Conservation (phyloP, 2,113 vertebrate species). For the Saimiri boliviensis region DNA sequence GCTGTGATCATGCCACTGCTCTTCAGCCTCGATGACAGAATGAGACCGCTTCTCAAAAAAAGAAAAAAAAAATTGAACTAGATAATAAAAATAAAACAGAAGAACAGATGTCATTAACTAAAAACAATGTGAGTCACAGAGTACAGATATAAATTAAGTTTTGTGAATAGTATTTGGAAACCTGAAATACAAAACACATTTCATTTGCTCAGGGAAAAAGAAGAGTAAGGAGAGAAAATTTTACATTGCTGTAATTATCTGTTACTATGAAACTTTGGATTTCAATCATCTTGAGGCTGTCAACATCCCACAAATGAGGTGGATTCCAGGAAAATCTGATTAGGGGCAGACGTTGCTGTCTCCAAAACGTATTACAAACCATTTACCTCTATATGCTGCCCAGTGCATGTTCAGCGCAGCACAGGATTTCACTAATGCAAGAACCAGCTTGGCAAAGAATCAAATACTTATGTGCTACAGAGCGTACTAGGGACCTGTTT, state of each 20-base stretch:
- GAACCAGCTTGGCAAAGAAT: neutral
- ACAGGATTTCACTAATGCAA: neutral
- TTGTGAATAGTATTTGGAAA: neutral
- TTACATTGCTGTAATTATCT: neutral
- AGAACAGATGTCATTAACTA: neutral
- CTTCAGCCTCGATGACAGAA: neutral
- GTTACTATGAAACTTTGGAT: neutral
- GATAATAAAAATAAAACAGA: conserved; percentile 34
- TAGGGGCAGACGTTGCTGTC: neutral
- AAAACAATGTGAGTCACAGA: conserved; percentile 19
- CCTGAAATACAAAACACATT: conserved; percentile 14
- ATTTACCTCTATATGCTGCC: neutral
- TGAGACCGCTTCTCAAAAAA: neutral
- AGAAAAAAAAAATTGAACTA: neutral
- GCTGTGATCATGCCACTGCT: neutral
- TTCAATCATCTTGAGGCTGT: neutral
- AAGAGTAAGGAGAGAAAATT: neutral
- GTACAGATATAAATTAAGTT: neutral
- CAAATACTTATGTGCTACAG: neutral
- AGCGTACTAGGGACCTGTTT: neutral
- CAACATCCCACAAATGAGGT: neutral
- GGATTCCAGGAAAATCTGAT: neutral
- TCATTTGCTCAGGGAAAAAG: neutral
- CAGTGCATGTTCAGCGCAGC: neutral
- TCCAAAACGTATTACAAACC: neutral